Conservation (phyloP, 2,888 invertebrate genomes). For the Eudiplozoon nipponicum region DNA sequence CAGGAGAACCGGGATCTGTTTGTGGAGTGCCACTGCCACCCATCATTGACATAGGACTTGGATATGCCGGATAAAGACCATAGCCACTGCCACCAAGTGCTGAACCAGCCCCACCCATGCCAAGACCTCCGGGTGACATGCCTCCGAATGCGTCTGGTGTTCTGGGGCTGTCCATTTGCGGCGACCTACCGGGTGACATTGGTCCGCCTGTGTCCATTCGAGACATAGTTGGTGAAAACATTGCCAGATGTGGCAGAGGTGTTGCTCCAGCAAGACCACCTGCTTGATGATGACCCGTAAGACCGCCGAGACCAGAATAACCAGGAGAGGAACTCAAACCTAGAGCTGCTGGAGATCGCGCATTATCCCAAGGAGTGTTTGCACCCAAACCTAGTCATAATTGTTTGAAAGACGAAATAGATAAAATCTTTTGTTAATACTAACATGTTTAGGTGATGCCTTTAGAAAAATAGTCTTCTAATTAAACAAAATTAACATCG, state of each 20-base stretch:
- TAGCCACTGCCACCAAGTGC: not conserved
- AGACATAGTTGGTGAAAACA: not conserved
- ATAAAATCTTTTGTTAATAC: too few relatives aligned
- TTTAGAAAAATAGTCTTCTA: too few relatives aligned
- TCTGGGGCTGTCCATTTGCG: not conserved
- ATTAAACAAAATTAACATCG: too few relatives aligned
- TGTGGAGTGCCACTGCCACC: conserved; percentile 1
- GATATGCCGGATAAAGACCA: too few relatives aligned
- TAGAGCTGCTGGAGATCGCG: not conserved
- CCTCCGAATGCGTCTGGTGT: not conserved
- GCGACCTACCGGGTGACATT: not conserved
- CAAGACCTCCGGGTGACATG: not conserved
- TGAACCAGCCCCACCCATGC: too few relatives aligned
- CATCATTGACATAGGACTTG: conserved; percentile 1
- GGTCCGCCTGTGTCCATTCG: not conserved
- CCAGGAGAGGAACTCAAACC: conserved; percentile 1
- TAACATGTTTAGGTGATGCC: too few relatives aligned
- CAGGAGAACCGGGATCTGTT: conserved; percentile 2
- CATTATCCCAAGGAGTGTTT: conserved; percentile 5
- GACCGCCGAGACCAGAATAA: not conserved
- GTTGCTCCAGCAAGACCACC: not conserved
- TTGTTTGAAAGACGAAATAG: too few relatives aligned
- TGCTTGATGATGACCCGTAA: too few relatives aligned
- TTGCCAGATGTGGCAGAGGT: not conserved
- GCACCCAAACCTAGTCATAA: too few relatives aligned